Evolutionary conservation across 2,797 vertebrate species (phyloP), one percentile per base, ranked within the genome.

Genomic region (Triplophysa bombifrons): DNA sequence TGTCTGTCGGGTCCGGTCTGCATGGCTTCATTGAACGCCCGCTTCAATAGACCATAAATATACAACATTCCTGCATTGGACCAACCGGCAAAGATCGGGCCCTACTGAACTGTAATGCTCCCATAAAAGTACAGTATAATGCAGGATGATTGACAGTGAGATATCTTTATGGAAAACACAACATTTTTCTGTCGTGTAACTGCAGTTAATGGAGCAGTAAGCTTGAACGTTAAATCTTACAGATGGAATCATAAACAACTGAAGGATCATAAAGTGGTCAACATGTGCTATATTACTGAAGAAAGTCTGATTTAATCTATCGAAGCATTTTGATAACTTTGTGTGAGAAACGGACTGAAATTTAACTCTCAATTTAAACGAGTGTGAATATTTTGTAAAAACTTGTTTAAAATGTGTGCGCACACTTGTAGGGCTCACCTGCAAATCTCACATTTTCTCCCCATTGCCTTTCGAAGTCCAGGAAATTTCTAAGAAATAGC

Each of bases 1-100:
- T 67, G 48, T 77, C 81, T 88, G 87, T 76, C 84, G 38, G 8
- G 87, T 30, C 56, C 27, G 38, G 41, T 48, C 53, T 68, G 53
- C 44, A 30, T 76, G 68, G 66, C 73, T 66, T 75, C 58, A 74
- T 82, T 74, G 76, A 78, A 76, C 50, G 44, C 38, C 61, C 65
- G 51, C 69, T 19, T 27, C 34, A 63, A 20, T 55, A 30, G 46
- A 34, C 48, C 12, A 74, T 82, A 80, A 83, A 80, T 69, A 79
- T 72, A 70, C 81, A 83, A 56, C 68, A 77, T 70, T 64, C 74
- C 51, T 51, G 71, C 50, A 64, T 76, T 79, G 77, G 72, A 72
- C 30, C 44, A 38, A 78, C 68, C 68, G 20, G 77, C 48, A 65
- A 58, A 72, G 50, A 72, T 46, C 22, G 7, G 20, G 60, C 68